Evolutionary conservation across 35 echinoderm and acorn worm species (phyloP).

Genomic region (Chiridota heheva): DNA sequence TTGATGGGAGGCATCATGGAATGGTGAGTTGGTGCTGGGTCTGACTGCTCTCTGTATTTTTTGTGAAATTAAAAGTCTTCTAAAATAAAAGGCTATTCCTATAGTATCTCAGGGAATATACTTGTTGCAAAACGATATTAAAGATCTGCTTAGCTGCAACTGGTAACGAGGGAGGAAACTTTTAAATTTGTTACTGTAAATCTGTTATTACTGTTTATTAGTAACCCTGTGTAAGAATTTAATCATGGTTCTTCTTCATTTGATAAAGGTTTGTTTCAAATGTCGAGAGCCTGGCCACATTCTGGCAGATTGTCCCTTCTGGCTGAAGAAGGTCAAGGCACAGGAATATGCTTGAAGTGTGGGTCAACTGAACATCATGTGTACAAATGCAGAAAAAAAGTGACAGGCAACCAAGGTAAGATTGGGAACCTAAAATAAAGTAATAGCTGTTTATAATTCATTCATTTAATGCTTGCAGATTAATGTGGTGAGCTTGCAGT

Average conservation of each 20-base stretch:
- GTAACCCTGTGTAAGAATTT: background rate
- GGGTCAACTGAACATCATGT: constrained; percentile 74
- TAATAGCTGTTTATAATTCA: background rate
- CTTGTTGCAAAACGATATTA: background rate
- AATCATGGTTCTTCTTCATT: background rate
- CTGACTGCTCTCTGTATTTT: no score
- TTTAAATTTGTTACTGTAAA: background rate
- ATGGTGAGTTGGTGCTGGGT: no score
- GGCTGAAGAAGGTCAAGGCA: constrained; percentile 53
- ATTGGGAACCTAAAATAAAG: background rate
- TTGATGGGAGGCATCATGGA: no score
- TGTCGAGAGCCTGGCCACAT: constrained; percentile 77
- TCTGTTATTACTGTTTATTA: background rate
- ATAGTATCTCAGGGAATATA: background rate
- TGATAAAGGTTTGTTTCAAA: constrained; percentile 67
- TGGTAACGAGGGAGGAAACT: background rate
- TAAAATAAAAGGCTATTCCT: background rate
- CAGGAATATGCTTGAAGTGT: constrained; percentile 72
- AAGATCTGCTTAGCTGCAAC: background rate
- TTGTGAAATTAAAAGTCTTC: no score
- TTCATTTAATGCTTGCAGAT: background rate
- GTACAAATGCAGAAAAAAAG: constrained; percentile 55
- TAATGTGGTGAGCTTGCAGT: background rate
- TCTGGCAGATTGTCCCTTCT: constrained; percentile 70
- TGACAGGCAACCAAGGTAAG: constrained; percentile 62